Base-by-base conservation (phyloP, 2,888 invertebrate genomes). In the Octonoba sinensis region DNA sequence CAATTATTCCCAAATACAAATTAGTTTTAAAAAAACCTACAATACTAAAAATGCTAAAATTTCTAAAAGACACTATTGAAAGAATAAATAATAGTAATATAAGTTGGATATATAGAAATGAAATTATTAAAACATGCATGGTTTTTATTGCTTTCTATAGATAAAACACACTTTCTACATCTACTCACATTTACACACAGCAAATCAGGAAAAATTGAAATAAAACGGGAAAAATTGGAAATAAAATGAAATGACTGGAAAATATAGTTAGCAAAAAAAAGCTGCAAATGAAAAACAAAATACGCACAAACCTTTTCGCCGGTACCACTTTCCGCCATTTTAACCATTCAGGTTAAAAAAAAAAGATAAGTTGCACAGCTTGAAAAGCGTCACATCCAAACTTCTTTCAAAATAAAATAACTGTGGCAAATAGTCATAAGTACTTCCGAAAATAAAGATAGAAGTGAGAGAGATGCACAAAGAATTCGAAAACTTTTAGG, bases 261-360 rank as follows among this genome's bases (percentile, higher is more conserved):
- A n/a, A 54, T 16, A 15, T 8, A 54, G 18, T 57, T 57, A 20
- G 18, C 57, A 20, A 57, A 36, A 57, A 54, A 20, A 57, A 57
- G 57, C 57, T 2, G 57, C 20, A 71, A 65, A 54, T 51, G 27
- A 49, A 54, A 47, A 77, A 78, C 13, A 65, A 72, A 22, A 60
- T 57, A n/a, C 44, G 8, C 54, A 81, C 79, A 73, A 69, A 81
- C 79, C 79, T 81, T 81, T 81, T 81, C 79, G 49, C 79, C 79
- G 18, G 73, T 59, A 73, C 62, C 67, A 62, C 79, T 81, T 51
- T 81, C 79, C 44, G 79, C 79, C 79, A 81, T 81, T 81, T 69
- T 81, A 81, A 81, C 79, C 79, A 81, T 81, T 73, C 79, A 81
- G 73, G 62, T 66, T 27, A 54, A 65, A 66, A 66, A 62, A 16